Evolutionary conservation across 2,113 vertebrate species (phyloP).

Genomic region (Atractosteus spatula): DNA sequence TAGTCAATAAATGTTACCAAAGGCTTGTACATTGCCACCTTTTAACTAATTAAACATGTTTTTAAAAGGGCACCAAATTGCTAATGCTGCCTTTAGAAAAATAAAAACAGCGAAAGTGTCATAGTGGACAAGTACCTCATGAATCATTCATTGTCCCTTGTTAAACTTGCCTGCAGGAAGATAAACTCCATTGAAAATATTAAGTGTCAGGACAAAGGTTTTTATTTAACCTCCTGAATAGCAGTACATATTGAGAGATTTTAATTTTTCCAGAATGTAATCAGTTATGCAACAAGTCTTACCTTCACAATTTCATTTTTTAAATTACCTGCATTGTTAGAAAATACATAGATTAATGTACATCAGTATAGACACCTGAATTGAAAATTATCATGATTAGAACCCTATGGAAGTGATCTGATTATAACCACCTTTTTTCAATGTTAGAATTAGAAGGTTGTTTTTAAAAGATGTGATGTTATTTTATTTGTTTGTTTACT

Average conservation of each 20-base stretch:
- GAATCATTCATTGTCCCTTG: conserved; percentile 9
- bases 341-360: no score
- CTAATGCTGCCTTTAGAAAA: not conserved
- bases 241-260: not conserved
- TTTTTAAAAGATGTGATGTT: no score
- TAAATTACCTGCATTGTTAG: no score
- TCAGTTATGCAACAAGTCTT: no score
- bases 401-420: no score
- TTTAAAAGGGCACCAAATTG: conserved; percentile 12
- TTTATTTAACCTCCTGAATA: not conserved
- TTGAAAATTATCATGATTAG: no score
- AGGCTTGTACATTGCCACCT: not conserved
- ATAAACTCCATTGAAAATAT: not conserved
- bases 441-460: no score
- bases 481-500: no score
- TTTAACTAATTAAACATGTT: conserved; percentile 4
- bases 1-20: not conserved
- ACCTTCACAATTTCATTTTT: no score
- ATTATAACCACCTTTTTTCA: no score
- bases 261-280: no score
- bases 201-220: not conserved
- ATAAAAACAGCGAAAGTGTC: not conserved
- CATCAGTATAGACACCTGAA: no score
- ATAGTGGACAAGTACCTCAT: not conserved
- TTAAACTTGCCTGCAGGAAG: not conserved